Evolutionary conservation across 2,888 invertebrate genomes (phyloP).

Genomic region (Agrochola lychnidis): DNA sequence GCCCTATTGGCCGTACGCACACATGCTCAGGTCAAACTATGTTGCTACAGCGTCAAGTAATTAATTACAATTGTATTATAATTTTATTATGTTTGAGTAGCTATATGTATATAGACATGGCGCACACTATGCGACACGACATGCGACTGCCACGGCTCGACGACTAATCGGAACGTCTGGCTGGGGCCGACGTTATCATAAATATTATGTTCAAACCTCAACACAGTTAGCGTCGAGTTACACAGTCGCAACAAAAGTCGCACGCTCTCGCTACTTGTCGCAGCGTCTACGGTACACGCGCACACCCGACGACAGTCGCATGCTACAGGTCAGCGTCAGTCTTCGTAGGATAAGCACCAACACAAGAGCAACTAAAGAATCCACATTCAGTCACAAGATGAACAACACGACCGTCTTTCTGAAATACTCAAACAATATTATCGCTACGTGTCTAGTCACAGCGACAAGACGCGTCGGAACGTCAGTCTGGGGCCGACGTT

Average conservation of each 20-base stretch:
- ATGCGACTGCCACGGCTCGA: not conserved
- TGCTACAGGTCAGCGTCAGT: not conserved
- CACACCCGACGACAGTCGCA: not conserved
- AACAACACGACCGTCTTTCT: not conserved
- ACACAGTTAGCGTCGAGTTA: not conserved
- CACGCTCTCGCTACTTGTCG: not conserved
- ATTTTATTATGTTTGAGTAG: slow-evolving; percentile 7
- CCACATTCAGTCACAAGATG: not conserved
- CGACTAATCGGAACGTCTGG: not conserved
- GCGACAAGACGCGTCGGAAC: not conserved
- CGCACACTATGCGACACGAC: not conserved
- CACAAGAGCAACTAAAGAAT: not conserved
- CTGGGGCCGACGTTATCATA: too few species aligned
- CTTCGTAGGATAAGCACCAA: not conserved
- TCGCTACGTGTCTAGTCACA: not conserved
- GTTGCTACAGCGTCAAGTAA: slow-evolving; percentile 1
- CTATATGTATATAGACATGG: not conserved
- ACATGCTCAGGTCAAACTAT: slow-evolving; percentile 5
- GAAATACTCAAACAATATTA: not conserved
- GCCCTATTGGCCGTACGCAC: slow-evolving; percentile 36
- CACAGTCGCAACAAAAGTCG: not conserved
- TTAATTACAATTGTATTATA: slow-evolving; percentile 17
- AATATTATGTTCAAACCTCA: not conserved
- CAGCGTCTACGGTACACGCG: not conserved
- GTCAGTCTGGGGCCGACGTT: not conserved